Conservation (phyloP, 1,140 invertebrate species). For the Bradysia coprophila region DNA sequence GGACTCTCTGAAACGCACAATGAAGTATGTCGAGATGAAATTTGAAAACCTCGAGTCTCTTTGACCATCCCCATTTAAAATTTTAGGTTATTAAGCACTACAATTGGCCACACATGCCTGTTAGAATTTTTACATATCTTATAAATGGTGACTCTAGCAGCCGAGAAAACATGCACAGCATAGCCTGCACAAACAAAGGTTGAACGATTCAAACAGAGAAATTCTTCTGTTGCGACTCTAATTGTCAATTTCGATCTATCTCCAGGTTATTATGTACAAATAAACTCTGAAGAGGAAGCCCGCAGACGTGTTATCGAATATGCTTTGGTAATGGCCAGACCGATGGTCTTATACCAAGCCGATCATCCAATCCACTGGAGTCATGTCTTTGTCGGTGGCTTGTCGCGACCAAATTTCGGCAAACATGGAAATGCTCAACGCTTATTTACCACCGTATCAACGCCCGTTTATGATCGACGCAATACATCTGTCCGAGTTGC, state of each 20-base stretch:
- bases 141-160: slow-evolving; percentile 82
- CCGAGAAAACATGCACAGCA: slow-evolving; percentile 67
- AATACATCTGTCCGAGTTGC: slow-evolving; percentile 70
- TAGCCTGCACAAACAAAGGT: slow-evolving; percentile 96
- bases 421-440: slow-evolving; percentile 50
- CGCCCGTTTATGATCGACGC: slow-evolving; percentile 80
- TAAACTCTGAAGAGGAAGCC: slow-evolving; percentile 65
- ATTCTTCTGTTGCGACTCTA: not conserved
- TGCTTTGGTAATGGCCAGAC: slow-evolving; percentile 74
- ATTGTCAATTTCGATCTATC: slow-evolving; percentile 4
- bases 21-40: slow-evolving; percentile 9
- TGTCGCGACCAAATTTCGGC: slow-evolving; percentile 43
- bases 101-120: slow-evolving; percentile 80
- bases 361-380: slow-evolving; percentile 84
- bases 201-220: no score
- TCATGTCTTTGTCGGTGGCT: slow-evolving; percentile 70
- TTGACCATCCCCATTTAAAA: not conserved
- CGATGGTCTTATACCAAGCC: slow-evolving; percentile 78
- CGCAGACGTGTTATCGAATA: slow-evolving; percentile 79
- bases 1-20: slow-evolving; percentile 53
- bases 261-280: slow-evolving; percentile 70
- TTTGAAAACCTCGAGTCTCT: not conserved
- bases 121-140: slow-evolving; percentile 91
- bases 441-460: slow-evolving; percentile 76
- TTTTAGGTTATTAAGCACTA: slow-evolving; percentile 50